Evolutionary conservation across 2,113 vertebrate species (phyloP), one percentile per base, ranked within the genome.

Genomic region (Notothenia rossii): DNA sequence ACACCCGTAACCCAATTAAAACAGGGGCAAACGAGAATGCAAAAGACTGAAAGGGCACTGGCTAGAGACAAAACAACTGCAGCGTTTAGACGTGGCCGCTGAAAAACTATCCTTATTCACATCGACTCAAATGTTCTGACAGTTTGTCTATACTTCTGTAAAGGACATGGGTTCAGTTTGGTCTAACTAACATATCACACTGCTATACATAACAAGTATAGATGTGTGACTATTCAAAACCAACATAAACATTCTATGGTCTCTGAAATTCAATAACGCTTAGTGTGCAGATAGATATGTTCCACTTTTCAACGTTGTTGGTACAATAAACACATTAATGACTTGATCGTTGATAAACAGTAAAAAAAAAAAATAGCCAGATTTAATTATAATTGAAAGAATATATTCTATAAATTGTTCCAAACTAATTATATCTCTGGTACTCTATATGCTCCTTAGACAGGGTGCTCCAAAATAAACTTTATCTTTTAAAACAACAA

Each of bases 341-440:
- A 67, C 61, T n/a, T 55, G 48, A 71, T 76, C 53, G 51, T 53
- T 83, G 79, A 84, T 87, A 82, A 85, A 84, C 10, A 22, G 25
- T 43, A 46, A 53, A 75, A 67, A 75, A 67, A 69, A 66, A 67
- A 65, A 58, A 29, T 45, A 22, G 10, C 10, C 25, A 66, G 67
- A 71, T 77, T 77, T 63, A 75, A 77, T 72, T 84, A 69, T 87
- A 89, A 86, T 83, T 90, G 48, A 81, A 91, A 87, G 18, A 72
- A 86, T 76, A 33, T 50, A 62, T 59, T 56, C 40, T 72, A 72
- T n/a, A 54, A 40, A 82, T 77, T 86, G 49, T 58, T 81, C 67
- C 70, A 75, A 86, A 77, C 90, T 90, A 91, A 91, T 93, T 93
- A 86, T 89, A 91, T 88, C 53, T 76, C 46, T 89, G 17, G 2